Conservation (phyloP, 2,888 invertebrate genomes). For the Dynastes grantii region DNA sequence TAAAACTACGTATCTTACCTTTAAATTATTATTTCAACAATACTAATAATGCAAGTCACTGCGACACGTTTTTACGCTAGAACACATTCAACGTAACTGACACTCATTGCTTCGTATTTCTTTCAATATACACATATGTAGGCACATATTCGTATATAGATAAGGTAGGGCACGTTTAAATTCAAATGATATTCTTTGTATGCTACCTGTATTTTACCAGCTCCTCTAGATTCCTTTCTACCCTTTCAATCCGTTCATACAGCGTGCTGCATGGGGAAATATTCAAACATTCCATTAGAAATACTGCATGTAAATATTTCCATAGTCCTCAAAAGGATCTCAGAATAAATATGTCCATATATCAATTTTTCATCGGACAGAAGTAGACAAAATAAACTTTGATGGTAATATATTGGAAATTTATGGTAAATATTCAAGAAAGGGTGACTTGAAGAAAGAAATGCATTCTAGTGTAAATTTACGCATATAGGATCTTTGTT, state of each 20-base stretch:
- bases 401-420: conserved; percentile 62
- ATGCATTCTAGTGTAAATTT: conserved; percentile 15
- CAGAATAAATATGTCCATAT: conserved; percentile 55
- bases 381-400: conserved; percentile 56
- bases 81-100: conserved; percentile 18
- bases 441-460: conserved; percentile 14
- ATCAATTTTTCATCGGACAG: conserved; percentile 65
- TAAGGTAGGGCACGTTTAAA: conserved; percentile 40
- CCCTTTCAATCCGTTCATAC: conserved; percentile 56
- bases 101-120: conserved; percentile 1
- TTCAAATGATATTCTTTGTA: conserved; percentile 53
- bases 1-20: neutral
- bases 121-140: conserved; percentile 14
- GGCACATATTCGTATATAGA: conserved; percentile 1
- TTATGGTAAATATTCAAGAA: conserved; percentile 61
- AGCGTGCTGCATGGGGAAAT: conserved; percentile 55
- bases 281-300: conserved; percentile 57
- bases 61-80: neutral
- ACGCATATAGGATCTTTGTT: neutral
- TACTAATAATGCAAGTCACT: conserved; percentile 11
- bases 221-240: conserved; percentile 46
- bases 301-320: conserved; percentile 57
- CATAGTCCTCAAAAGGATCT: conserved; percentile 54
- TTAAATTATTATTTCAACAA: neutral
- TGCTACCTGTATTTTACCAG: conserved; percentile 58